Base-by-base conservation (phyloP, 2,797 vertebrate species). In the Ptychobarbus kaznakovi region DNA sequence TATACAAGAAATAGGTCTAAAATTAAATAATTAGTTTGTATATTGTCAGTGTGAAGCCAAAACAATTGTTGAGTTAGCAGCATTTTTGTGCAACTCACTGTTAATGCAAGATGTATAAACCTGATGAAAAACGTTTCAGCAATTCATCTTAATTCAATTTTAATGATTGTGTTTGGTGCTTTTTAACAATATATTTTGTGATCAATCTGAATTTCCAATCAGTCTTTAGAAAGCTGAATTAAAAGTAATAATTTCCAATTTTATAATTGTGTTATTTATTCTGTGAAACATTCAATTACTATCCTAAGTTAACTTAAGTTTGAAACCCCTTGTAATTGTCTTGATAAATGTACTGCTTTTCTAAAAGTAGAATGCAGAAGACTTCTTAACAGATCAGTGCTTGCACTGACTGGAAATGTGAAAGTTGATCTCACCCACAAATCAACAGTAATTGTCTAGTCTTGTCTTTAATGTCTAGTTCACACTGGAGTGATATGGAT, bases 311-410 rank as follows among this genome's bases (percentile, higher is more conserved):
- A 42, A 78, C 5, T 35, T 22, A 75, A 3, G 56, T 61, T 78
- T 78, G 76, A 78, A 78, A 44, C 38, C 56, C 76, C 40, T 78
- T 38, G 20, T 63, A 15, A 63, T 16, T 58, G 51, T 53, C 49
- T 53, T 76, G 74, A 76, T 3, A 76, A 53, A 76, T 61, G 7
- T 42, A 61, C 22, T 42, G 7, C 0, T 58, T 61, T 53, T 38
- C 15, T 42, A 32, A 61, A 58, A 32, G 51, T 58, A 32, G 16
- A 61, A 46, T 82, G 22, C 51, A 82, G 25, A 73, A 16, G 25
- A 46, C 16, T 58, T 28, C n/a, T 68, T 18, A n/a, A 6, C 44
- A 74, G 75, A 38, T 66, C 58, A 51, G 42, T 75, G 25, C 18
- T 63, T 10, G 10, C 38, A 22, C 53, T 38, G 51, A 81, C 49